Evolutionary conservation across 2,797 vertebrate species (phyloP), one percentile per base, ranked within the genome.

Genomic region (Gobio occitaniae): DNA sequence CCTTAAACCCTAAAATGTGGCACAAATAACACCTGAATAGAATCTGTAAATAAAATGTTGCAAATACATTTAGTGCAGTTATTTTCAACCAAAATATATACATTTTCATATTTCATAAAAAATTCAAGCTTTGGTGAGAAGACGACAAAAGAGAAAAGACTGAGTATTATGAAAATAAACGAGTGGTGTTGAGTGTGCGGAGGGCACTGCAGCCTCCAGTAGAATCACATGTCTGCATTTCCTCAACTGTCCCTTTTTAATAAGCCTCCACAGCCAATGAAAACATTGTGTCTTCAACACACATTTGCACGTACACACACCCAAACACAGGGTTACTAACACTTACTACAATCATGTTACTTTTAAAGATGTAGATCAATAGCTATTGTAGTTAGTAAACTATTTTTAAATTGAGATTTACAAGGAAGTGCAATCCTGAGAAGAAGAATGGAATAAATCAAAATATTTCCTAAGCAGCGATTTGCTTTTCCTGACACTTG

Each of bases 161-260:
- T 50, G 7, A 71, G 12, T 29, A 25, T 50, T 32, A 52, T 36
- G 10, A 13, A 59, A 61, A 59, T 44, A 77, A 38, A 59, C 8
- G 6, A n/a, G 52, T 41, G 1, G 12, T 25, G 21, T 44, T 75
- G 48, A 19, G 29, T 52, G 41, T 47, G 11, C 75, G 85, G 81
- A 88, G 90, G 89, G 87, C 84, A 91, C 88, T 87, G 88, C 86
- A 80, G 87, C 70, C 91, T 94, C 93, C 92, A 91, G 90, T 78
- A 92, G 93, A 95, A 94, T 95, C 94, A 93, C 92, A 93, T 95
- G 92, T 92, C 93, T 93, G 91, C n/a, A 84, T 93, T 94, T 95
- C 93, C 92, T 91, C 85, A 86, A 85, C 85, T 56, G 84, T 93
- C 19, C n/a, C 92, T 93, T 86, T 86, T 92, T 90, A 48, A 70